Conservation (phyloP, 2,888 invertebrate species). For the Dasypogon diadema region DNA sequence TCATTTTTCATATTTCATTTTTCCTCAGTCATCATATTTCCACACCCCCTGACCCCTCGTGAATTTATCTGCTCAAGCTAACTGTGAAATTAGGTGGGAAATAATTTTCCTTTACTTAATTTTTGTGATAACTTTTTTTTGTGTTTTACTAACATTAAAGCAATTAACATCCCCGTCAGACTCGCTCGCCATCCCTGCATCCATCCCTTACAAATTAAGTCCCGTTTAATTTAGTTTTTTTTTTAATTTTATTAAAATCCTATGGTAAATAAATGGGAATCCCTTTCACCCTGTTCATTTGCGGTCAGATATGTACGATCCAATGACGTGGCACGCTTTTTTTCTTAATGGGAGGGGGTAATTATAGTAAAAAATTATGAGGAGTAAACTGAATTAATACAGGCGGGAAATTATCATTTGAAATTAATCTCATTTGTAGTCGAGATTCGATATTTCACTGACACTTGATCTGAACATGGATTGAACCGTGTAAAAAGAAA, state of each 20-base stretch:
- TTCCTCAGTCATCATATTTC: not conserved
- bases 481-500: too few species aligned
- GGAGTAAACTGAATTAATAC: not conserved
- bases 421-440: too few species aligned
- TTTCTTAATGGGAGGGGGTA: not conserved
- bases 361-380: not conserved
- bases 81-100: constrained; percentile 5
- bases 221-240: constrained; percentile 38
- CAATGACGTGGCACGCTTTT: constrained; percentile 18
- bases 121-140: constrained; percentile 1
- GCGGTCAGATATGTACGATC: constrained; percentile 10
- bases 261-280: not conserved
- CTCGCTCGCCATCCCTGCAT: not conserved
- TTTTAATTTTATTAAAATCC: not conserved
- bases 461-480: too few species aligned
- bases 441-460: too few species aligned
- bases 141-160: constrained; percentile 11
- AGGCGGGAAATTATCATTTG: not conserved
- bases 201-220: constrained; percentile 13
- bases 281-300: constrained; percentile 23
- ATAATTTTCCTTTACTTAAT: constrained; percentile 32
- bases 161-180: constrained; percentile 16
- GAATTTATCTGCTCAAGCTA: constrained; percentile 10
- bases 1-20: not conserved
- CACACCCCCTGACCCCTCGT: too few species aligned